Percentiles rank a stretch among this genome's conserved stretches.
Evolutionary conservation across 2,888 invertebrate genomes (phyloP).

Genomic region (Xestia sexstrigata): DNA sequence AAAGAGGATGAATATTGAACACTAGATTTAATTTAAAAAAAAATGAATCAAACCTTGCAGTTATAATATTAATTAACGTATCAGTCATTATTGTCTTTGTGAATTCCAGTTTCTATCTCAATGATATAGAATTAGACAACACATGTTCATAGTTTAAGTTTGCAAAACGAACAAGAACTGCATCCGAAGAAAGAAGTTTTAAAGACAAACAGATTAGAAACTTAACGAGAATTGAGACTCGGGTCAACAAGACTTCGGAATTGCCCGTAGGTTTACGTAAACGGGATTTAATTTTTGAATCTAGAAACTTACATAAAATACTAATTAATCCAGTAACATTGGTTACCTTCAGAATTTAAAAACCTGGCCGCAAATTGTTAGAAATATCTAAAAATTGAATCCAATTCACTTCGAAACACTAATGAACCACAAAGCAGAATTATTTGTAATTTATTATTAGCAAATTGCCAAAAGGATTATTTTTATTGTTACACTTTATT

Average conservation of each 20-base stretch:
- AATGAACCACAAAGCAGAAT: constrained; percentile 2
- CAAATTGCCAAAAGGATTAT: constrained; percentile 18
- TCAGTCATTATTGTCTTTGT: background rate
- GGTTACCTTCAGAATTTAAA: background rate
- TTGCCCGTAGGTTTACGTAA: background rate
- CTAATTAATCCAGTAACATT: background rate
- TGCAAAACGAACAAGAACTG: constrained; percentile 37
- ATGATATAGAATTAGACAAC: background rate
- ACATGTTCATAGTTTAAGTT: constrained; percentile 13
- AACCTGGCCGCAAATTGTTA: background rate
- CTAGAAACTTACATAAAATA: too few relatives aligned
- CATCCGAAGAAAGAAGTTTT: constrained; percentile 36
- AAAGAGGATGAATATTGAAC: background rate
- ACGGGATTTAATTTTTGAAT: background rate
- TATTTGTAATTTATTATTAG: constrained; percentile 18
- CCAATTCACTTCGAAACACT: background rate
- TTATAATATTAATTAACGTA: background rate
- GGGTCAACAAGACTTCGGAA: background rate
- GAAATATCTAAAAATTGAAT: background rate
- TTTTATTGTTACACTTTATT: constrained; percentile 30
- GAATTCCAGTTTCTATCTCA: background rate
- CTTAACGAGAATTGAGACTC: constrained; percentile 22
- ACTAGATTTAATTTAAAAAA: background rate
- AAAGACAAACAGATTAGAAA: constrained; percentile 58
- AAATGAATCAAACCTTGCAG: background rate